Percentiles rank a stretch among this genome's conserved stretches.
phyloP scores from a whole-genome alignment of 64 coral and sea anemone genomes.

The Montipora sp. region DNA sequence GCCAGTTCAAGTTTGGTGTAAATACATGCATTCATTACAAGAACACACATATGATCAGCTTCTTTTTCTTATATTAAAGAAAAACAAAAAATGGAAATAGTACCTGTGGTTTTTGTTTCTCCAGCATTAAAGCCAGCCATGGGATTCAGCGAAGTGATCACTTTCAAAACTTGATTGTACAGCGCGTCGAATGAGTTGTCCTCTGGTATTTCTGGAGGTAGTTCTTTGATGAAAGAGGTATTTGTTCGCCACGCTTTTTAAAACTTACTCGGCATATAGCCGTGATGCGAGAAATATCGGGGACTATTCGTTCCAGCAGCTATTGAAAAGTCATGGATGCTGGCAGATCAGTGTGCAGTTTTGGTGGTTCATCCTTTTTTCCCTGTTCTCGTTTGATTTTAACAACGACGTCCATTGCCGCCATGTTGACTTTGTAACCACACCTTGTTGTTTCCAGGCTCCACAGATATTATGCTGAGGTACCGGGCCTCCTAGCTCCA shows the following conservation, averaged over 20 bases:
- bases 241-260: slow-evolving; percentile 21
- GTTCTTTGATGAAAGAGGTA: neutral
- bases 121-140: slow-evolving; percentile 52
- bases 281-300: slow-evolving; percentile 20
- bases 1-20: slow-evolving; percentile 47
- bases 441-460: slow-evolving; percentile 19
- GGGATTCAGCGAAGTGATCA: slow-evolving; percentile 46
- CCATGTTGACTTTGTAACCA: slow-evolving; percentile 43
- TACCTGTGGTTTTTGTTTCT: slow-evolving; percentile 40
- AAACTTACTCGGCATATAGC: slow-evolving; percentile 27
- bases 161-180: neutral
- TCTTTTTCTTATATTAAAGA: slow-evolving; percentile 7
- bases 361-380: slow-evolving; percentile 34
- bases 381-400: slow-evolving; percentile 34
- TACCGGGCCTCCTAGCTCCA: too few relatives aligned
- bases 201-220: slow-evolving; percentile 42
- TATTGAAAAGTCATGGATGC: slow-evolving; percentile 48
- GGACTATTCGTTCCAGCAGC: slow-evolving; percentile 16
- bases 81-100: slow-evolving; percentile 21
- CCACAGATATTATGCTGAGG: neutral
- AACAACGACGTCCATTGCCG: slow-evolving; percentile 20
- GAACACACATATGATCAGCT: slow-evolving; percentile 44
- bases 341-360: slow-evolving; percentile 13
- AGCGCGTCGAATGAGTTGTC: slow-evolving; percentile 33
- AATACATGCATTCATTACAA: slow-evolving; percentile 37